Conservation (phyloP, 2,888 invertebrate genomes). For the Oscheius sp. region DNA sequence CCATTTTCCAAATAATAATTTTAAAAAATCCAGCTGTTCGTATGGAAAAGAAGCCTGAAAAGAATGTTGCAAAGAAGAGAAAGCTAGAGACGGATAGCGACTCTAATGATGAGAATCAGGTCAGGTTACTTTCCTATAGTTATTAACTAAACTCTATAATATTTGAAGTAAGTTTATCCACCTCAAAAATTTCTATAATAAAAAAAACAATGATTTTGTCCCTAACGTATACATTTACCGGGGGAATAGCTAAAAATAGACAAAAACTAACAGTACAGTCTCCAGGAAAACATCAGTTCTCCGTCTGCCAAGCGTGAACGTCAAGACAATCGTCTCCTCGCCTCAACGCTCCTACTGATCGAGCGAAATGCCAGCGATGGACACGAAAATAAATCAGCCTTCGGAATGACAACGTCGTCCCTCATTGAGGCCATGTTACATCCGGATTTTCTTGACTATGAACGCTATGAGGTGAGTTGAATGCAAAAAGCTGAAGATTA, state of each 20-base stretch:
- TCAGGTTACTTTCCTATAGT: neutral
- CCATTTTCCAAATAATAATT: neutral
- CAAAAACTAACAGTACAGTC: slow-evolving; percentile 9
- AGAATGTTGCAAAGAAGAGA: slow-evolving; percentile 34
- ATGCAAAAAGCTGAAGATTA: neutral
- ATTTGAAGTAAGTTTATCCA: too few species aligned
- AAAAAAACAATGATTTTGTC: too few species aligned
- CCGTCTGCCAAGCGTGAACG: slow-evolving; percentile 42
- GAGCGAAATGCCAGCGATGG: slow-evolving; percentile 51
- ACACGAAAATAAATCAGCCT: slow-evolving; percentile 37
- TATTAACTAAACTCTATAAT: too few species aligned
- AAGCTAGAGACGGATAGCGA: slow-evolving; percentile 40
- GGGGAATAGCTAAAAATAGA: too few species aligned
- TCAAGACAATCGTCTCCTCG: slow-evolving; percentile 47
- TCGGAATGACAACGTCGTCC: slow-evolving; percentile 1
- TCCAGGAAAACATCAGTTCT: slow-evolving; percentile 30
- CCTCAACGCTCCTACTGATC: slow-evolving; percentile 49
- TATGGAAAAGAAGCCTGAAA: slow-evolving; percentile 49
- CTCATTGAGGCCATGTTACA: slow-evolving; percentile 46
- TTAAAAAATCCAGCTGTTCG: slow-evolving; percentile 43
- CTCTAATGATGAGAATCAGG: slow-evolving; percentile 37
- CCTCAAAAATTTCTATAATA: too few species aligned
- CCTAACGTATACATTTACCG: too few species aligned
- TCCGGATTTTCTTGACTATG: slow-evolving; percentile 60
- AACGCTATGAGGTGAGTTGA: slow-evolving; percentile 46